Base-by-base conservation (phyloP, 1,140 invertebrate genomes). In the Hylaeus anthracinus region DNA sequence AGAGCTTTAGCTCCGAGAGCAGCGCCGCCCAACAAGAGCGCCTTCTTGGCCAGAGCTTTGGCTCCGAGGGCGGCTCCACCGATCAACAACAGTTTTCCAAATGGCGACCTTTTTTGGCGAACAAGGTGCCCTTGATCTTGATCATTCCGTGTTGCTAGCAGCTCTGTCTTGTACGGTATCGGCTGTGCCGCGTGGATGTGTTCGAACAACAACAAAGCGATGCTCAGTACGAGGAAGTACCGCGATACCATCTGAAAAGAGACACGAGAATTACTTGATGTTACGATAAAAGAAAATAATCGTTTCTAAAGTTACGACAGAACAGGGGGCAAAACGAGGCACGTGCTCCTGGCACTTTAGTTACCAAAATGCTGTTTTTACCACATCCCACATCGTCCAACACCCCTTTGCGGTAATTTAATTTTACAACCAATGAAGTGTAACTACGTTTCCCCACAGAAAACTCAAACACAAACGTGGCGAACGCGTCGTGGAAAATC, bases 181-280 rank as follows among this genome's bases (percentile, higher is more conserved):
- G 3, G 3, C 0, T 71, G n/a, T 26, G 12, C 9, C 2, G 3
- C 5, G 10, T 12, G 69, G 5, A 37, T 48, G 6, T 12, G 51
- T 60, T n/a, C 76, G 84, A 61, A 74, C 14, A 90, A 66, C 10
- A 81, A 67, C 37, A 88, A 4, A 14, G 84, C 2, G 0, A 66
- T 41, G 8, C 53, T 53, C n/a, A 85, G 45, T 26, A 83, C 14
- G 14, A 90, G 8, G 1, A 87, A 41, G 9, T 61, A 58, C 2
- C 43, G 72, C 14, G 78, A 64, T 43, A 71, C 61, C 86, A 90
- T 90, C 88, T 90, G 9, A 65, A 67, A 81, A 70, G 12, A 14
- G 45, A 51, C 65, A 45, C 6, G 0, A 12, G 1, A 9, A 14
- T 0, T 0, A 69, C 15, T 26, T 26, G 26, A 26, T 26, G 26